Evolutionary conservation across 2,113 vertebrate species (phyloP), one percentile per base, ranked within the genome.

Genomic region (Cryptomyrus ogoouensis): DNA sequence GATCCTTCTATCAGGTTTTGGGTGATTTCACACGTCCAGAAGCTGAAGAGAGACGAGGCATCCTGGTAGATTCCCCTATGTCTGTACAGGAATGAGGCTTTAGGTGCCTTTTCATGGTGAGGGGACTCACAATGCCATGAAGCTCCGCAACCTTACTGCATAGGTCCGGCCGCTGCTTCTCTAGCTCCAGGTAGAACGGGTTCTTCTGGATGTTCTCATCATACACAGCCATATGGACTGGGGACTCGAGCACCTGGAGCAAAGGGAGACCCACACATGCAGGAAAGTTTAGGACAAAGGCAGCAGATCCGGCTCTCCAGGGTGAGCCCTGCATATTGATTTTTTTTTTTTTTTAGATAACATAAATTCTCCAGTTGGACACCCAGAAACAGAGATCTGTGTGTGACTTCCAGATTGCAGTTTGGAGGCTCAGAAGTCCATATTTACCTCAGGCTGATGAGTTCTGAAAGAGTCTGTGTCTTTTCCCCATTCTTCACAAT

Each of bases 131-230:
- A 80, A 97, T 95, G 92, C 98, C 98, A 86, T 97, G 97, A 3
- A 95, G 91, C 88, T 98, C 97, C 35, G 98, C 98, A 90, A 97
- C 98, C 91, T 93, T 96, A 90, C 92, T 94, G 93, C 96, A 97
- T 0, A 99, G 95, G 92, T 99, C 98, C 1, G 98, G 97, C 84
- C 97, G 96, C 90, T 94, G 96, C 92, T 97, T 98, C 93, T 98
- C 97, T 92, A 99, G 93, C 35, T 97, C 96, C 95, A 97, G 88
- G 94, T 98, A 99, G 94, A 99, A 99, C 62, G 97, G 97, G 91
- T 99, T 99, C 95, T 96, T 99, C 94, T 97, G 94, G 94, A 99
- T 96, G 93, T 99, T 96, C 95, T 99, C 98, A 96, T 99, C 98
- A 97, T 99, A 99, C 89, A 97, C 93, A 96, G 98, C 98, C 98